Base-by-base conservation (phyloP, 1,140 invertebrate species). In the Augochlora pura region DNA sequence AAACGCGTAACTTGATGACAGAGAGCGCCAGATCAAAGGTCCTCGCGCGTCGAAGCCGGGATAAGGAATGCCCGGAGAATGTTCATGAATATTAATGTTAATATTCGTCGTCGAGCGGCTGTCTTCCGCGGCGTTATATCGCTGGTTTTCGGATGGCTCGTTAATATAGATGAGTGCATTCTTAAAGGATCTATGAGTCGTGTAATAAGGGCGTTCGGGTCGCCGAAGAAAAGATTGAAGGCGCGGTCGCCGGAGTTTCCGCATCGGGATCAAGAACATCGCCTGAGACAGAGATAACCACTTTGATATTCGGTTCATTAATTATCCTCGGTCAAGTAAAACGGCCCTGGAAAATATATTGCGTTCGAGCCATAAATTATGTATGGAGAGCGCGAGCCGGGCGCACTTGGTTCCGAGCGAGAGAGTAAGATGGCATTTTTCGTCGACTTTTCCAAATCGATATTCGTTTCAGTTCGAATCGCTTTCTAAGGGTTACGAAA, bases 251-350 rank as follows among this genome's bases (percentile, higher is more conserved):
- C 27, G 77, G 73, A 80, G 63, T 76, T 63, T 77, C 63, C 21
- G 21, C 72, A 32, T 25, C 67, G 39, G 46, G 57, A 75, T 59
- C 52, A 25, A 60, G 66, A 59, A 83, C 80, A 77, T 82, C 27
- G 75, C 21, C 21, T n/a, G 52, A 21, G 67, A 67, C 49, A 42
- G 65, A 54, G 82, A 69, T 80, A 87, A 87, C 75, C 63, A 69
- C 65, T 87, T 87, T 86, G 85, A 88, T 86, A 86, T 85, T 83
- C 82, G 66, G 59, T 80, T 82, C 80, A 88, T 89, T 89, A 89
- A 88, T 88, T 88, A 88, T 69, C 66, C 8, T 49, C 49, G 65
- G 77, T 70, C 73, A 27, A 27, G 72, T 76, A 77, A 68, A 84
- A 74, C 64, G 42, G 16, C 10, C 21, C 18, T 12, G 39, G 69